phyloP scores from a whole-genome alignment of 2,888 invertebrate species.

The Allygus modestus region DNA sequence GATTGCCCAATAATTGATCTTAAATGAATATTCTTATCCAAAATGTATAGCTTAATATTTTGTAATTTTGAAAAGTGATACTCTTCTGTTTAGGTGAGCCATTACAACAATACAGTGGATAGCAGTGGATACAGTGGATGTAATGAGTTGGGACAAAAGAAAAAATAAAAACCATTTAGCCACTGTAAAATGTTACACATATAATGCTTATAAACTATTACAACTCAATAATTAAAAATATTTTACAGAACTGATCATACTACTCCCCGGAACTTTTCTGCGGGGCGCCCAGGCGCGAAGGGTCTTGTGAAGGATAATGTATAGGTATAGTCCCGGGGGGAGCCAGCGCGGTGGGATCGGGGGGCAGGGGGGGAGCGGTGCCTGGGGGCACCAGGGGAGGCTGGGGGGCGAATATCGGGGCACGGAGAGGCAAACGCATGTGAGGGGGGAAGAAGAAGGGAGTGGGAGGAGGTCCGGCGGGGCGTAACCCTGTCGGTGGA shows the following conservation, averaged over 20 bases:
- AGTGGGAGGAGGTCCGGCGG: conserved; percentile 73
- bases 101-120: too few relatives aligned
- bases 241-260: conserved; percentile 2
- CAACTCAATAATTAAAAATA: background rate
- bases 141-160: too few relatives aligned
- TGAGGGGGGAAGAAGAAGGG: conserved; percentile 74
- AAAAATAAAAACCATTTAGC: background rate
- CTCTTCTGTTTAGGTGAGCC: too few relatives aligned
- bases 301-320: conserved; percentile 99
- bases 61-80: too few relatives aligned
- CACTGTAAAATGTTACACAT: background rate
- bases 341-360: conserved; percentile 73
- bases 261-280: conserved; percentile 69
- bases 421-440: conserved; percentile 73
- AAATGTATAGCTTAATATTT: too few relatives aligned
- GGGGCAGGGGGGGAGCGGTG: conserved; percentile 69
- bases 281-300: conserved; percentile 90
- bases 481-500: conserved; percentile 74
- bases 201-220: background rate
- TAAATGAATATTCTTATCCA: too few relatives aligned
- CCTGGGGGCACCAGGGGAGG: conserved; percentile 69
- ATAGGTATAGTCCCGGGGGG: conserved; percentile 79
- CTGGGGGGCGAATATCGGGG: conserved; percentile 71
- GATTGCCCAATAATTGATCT: too few relatives aligned
- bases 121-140: too few relatives aligned